Evolutionary conservation across 1,140 invertebrate species (phyloP).

Genomic region (Dolichoris vasculosae): DNA sequence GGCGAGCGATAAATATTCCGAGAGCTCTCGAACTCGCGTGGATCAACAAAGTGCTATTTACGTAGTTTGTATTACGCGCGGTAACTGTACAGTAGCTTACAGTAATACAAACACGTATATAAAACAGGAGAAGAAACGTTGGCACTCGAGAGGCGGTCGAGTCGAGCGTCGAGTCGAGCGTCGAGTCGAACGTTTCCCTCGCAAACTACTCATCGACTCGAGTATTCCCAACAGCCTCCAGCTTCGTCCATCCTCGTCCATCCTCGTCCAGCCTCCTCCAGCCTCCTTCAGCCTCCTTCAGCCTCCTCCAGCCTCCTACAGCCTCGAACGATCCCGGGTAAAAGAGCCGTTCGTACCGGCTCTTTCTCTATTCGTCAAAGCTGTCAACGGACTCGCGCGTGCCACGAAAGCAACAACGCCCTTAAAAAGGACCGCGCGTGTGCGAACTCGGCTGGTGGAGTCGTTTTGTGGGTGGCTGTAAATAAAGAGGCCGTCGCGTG

Average conservation of each 20-base stretch:
- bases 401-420: not conserved
- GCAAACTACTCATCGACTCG: not conserved
- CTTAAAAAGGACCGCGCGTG: not conserved
- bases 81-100: not conserved
- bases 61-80: not conserved
- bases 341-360: not conserved
- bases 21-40: not conserved
- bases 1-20: not conserved
- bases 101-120: not conserved
- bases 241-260: too few species aligned
- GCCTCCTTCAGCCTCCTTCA: too few species aligned
- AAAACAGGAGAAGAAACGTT: not conserved
- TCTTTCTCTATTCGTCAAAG: not conserved
- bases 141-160: too few species aligned
- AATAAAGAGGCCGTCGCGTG: conserved; percentile 30
- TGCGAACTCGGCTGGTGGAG: not conserved
- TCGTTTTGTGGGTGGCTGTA: not conserved
- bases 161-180: too few species aligned
- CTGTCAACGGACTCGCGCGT: conserved; percentile 4
- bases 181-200: too few species aligned
- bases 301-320: too few species aligned
- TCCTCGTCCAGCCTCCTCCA: too few species aligned
- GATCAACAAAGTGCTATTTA: not conserved
- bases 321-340: not conserved
- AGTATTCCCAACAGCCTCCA: not conserved